A percentile compares a stretch with the other conserved stretches of the same genome.
Evolutionary conservation across 2,797 vertebrate genomes (phyloP).

Genomic region (Propithecus deckenii): DNA sequence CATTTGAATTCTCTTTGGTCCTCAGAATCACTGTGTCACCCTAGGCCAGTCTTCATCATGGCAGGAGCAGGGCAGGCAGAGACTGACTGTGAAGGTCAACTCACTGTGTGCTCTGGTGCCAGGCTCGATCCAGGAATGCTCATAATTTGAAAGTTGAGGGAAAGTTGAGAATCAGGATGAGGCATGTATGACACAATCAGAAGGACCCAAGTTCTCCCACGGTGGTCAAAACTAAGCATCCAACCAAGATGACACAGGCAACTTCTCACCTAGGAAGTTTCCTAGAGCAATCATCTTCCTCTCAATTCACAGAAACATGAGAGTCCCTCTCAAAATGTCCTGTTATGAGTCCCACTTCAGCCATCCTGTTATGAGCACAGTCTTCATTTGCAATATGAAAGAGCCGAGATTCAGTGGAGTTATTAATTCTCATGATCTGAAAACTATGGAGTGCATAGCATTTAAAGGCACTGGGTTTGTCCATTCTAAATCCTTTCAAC

Average conservation of each 20-base stretch:
- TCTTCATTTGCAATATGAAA: background rate
- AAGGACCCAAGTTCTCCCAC: background rate
- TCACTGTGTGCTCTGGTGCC: background rate
- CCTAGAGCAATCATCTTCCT: background rate
- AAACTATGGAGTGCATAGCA: background rate
- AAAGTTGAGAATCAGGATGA: background rate
- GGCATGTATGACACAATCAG: too few relatives aligned
- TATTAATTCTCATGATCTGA: background rate
- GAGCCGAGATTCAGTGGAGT: background rate
- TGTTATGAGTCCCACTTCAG: background rate
- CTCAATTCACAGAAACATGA: background rate
- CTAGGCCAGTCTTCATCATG: background rate
- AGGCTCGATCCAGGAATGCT: background rate
- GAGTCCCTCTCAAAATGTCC: background rate
- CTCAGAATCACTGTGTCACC: background rate
- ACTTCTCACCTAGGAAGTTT: background rate
- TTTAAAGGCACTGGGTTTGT: background rate
- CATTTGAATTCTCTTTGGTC: background rate
- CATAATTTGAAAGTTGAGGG: background rate
- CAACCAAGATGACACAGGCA: background rate
- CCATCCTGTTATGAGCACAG: background rate
- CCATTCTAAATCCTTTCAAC: background rate
- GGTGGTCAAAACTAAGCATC: background rate
- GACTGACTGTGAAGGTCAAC: background rate
- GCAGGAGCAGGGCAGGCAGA: background rate